Evolutionary conservation across 2,113 vertebrate genomes (phyloP).

Genomic region (Chaenogobius annularis): DNA sequence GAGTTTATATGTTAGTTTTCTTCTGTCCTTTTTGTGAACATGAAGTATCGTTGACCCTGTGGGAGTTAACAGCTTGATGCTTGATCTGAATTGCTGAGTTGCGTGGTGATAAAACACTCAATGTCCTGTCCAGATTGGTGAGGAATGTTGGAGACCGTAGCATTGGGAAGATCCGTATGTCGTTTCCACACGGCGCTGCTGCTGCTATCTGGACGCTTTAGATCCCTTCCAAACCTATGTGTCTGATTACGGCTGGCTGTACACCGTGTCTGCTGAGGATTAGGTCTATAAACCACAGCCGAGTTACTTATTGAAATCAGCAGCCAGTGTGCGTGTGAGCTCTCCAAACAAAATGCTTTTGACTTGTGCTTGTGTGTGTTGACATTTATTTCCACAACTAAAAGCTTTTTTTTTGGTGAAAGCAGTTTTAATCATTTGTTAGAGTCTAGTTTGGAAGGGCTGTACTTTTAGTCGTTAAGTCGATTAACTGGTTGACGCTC

Average conservation of each 20-base stretch:
- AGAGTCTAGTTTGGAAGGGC: neutral
- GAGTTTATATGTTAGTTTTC: too few species aligned
- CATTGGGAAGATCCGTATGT: conserved; percentile 64
- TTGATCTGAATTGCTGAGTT: conserved; percentile 32
- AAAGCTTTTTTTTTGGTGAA: neutral
- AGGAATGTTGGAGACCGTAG: conserved; percentile 62
- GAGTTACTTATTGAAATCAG: conserved; percentile 60
- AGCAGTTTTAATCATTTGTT: neutral
- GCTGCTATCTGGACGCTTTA: conserved; percentile 43
- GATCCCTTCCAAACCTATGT: conserved; percentile 61
- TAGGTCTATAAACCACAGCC: conserved; percentile 63
- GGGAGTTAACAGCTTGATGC: conserved; percentile 41
- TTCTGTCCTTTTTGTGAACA: conserved; percentile 15
- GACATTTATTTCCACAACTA: neutral
- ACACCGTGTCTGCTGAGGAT: conserved; percentile 45
- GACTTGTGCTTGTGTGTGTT: conserved; percentile 21
- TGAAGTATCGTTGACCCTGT: conserved; percentile 31
- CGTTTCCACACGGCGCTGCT: conserved; percentile 51
- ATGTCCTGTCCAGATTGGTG: conserved; percentile 73
- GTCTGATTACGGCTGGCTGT: conserved; percentile 65
- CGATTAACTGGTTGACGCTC: too few species aligned
- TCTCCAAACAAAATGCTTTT: conserved; percentile 38
- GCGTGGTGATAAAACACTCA: conserved; percentile 65
- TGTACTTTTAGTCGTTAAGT: too few species aligned
- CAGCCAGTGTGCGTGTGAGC: conserved; percentile 31